Evolutionary conservation across 2,888 invertebrate species (phyloP), one percentile per base, ranked within the genome.

Genomic region (Drosophila engyochracea): DNA sequence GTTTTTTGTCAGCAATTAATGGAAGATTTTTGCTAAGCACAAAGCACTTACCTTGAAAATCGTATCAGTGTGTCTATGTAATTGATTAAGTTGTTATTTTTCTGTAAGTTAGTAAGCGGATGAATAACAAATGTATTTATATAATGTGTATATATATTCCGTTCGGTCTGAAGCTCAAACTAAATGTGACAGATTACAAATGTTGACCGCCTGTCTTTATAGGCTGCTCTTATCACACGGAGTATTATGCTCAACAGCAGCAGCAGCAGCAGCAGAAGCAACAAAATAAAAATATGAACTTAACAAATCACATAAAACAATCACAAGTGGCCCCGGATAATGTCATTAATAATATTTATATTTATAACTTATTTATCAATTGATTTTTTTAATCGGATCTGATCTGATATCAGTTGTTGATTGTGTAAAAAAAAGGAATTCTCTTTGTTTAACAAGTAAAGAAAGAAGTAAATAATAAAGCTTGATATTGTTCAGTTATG

Each of bases 131-230:
- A 22, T 73, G 37, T 58, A 41, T 28, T 57, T 61, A 9, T 25
- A 7, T 30, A 75, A 67, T 76, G 59, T 67, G 55, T 80, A 59
- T 80, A 52, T 47, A 74, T 65, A 66, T 75, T 69, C 52, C 62
- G 70, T 41, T 69, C 35, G n/a, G 49, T 64, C 51, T 44, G 49
- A 19, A 37, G 25, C 37, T 62, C 44, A 49, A 62, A 75, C 47
- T 41, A 58, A 44, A 44, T 58, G 10, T 58, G 39, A 5, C 9
- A 39, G 57, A 57, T 57, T 70, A 73, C 72, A 77, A 77, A 76
- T 69, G 72, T 25, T 53, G 70, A 25, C 62, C 51, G 58, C 53
- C 10, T 44, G 76, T 79, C 90, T 90, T 89, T 85, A 90, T 85
- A 85, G 73, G 44, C 53, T 70, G 59, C 12, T 57, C 88, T 85